Percentiles rank a stretch among this genome's conserved stretches.
These are phyloP conservation scores for Periphyllus acericola DNA, from an alignment of 2,888 invertebrate genomes.

Conservation along the genomic window DNA sequence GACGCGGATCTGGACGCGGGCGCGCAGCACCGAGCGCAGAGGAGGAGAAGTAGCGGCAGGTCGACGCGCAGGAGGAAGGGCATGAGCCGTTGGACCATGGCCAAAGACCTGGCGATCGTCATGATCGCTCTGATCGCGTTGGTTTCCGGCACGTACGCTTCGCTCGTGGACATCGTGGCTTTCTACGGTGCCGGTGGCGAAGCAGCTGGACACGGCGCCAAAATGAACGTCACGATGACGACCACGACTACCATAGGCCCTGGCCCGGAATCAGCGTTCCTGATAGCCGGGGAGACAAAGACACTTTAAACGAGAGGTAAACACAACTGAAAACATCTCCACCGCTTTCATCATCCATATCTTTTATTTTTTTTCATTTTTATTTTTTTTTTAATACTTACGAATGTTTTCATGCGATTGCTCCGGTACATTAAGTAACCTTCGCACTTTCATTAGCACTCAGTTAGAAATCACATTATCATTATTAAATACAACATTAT, in stretches of 20 bases:
- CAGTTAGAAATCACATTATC: neutral
- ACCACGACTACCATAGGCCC: constrained; percentile 18
- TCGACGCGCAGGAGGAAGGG: neutral
- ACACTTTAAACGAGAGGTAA: neutral
- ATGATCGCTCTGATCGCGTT: constrained; percentile 77
- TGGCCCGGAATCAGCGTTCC: constrained; percentile 41
- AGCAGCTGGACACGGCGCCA: neutral
- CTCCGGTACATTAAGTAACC: neutral
- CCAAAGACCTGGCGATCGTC: constrained; percentile 74
- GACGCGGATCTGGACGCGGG: constrained; percentile 24
- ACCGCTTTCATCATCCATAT: neutral
- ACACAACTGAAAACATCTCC: neutral
- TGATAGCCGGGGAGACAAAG: neutral
- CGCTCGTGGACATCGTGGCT: constrained; percentile 68
- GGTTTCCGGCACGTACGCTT: constrained; percentile 73
- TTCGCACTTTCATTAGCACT: neutral
- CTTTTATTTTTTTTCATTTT: neutral
- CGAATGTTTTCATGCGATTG: neutral
- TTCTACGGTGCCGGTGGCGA: constrained; percentile 34
- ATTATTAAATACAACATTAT: neutral
- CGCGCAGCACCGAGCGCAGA: neutral
- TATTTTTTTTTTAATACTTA: neutral
- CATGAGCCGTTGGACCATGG: constrained; percentile 71
- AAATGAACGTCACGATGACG: neutral
- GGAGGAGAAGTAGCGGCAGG: neutral